A percentile compares a stretch with the other conserved stretches of the same genome.
These are phyloP conservation scores for Xylocampa areola DNA, from an alignment of 2,888 invertebrate species.

Conservation along the genomic window DNA sequence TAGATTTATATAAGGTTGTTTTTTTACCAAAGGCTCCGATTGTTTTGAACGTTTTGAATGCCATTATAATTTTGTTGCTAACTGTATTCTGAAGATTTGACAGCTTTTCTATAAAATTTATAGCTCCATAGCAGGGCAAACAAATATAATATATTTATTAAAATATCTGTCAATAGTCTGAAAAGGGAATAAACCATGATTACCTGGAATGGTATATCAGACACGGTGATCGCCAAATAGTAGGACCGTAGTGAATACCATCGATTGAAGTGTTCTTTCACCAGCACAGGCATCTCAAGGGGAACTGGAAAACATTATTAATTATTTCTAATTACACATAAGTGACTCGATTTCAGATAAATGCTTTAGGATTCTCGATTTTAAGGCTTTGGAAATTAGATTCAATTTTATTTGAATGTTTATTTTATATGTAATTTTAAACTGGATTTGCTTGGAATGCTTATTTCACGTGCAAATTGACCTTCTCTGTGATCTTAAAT, in stretches of 20 bases:
- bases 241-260: conserved; percentile 99
- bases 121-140: no score
- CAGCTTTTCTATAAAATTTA: no score
- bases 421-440: background rate
- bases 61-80: no score
- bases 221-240: conserved; percentile 98
- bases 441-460: conserved; percentile 3
- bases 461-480: background rate
- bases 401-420: conserved; percentile 4
- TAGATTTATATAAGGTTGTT: no score
- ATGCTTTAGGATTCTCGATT: background rate
- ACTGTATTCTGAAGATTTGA: no score
- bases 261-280: conserved; percentile 98
- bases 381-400: background rate
- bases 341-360: background rate
- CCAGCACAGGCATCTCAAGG: conserved; percentile 97
- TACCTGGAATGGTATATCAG: conserved; percentile 99
- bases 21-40: no score
- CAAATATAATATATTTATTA: no score
- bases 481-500: conserved; percentile 14
- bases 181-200: conserved; percentile 27
- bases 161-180: no score
- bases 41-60: no score
- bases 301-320: conserved; percentile 92
- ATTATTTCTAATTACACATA: background rate